A percentile compares a stretch with the other conserved stretches of the same genome.
Conservation (phyloP, 2,113 vertebrate species). For the Fregetta grallaria region DNA sequence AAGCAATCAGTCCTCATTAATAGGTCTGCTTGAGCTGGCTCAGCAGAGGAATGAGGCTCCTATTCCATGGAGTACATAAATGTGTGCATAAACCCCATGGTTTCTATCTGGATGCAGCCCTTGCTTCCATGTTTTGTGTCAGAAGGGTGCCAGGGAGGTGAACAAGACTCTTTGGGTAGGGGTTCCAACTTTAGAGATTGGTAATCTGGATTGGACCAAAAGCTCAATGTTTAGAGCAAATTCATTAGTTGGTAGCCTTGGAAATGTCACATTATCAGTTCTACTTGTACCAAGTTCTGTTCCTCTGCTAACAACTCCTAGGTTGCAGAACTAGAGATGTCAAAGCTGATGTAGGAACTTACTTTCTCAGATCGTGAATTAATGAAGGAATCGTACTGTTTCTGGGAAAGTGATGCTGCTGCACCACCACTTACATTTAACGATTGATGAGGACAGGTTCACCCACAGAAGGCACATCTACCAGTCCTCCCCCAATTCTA, state of each 20-base stretch:
- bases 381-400: background rate
- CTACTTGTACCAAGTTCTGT: background rate
- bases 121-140: background rate
- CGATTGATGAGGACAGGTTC: background rate
- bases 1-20: background rate
- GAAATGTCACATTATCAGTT: background rate
- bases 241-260: accelerated
- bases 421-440: background rate
- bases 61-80: background rate
- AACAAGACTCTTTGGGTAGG: accelerated
- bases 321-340: background rate
- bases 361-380: background rate
- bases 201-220: background rate
- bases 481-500: background rate
- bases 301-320: background rate
- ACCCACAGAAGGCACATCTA: background rate
- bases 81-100: background rate
- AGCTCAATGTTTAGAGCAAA: background rate
- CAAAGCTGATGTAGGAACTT: background rate
- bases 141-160: background rate
- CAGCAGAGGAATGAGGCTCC: background rate
- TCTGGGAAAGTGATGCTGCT: background rate
- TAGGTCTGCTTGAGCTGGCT: background rate
- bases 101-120: background rate
- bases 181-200: background rate